Base-by-base conservation (phyloP, 2,113 vertebrate species). In the Aphelocoma coerulescens region DNA sequence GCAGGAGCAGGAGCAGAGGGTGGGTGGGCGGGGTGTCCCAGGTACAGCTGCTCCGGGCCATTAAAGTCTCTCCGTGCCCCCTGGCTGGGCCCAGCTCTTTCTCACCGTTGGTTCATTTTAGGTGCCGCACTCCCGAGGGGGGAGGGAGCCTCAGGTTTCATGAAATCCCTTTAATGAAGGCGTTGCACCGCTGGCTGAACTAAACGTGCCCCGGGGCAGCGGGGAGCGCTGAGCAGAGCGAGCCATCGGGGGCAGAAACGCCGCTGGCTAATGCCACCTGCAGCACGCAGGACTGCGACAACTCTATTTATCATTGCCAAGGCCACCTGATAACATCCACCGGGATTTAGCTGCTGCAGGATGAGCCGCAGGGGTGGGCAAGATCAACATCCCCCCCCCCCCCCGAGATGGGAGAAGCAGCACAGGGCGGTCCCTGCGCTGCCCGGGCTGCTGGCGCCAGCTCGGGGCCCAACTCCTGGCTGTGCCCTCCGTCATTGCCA, bases 401-500 rank as follows among this genome's bases (percentile, higher is more conserved):
- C 20, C 4, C 4, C 44, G 5, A 32, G 22, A 20, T 3, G 55
- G 0, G 6, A 76, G 37, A n/a, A n/a, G 20, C 41, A 23, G 79
- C 57, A 9, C 18, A 14, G 48, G 1, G 68, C 18, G 10, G 10
- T 16, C 20, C 23, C 66, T 14, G 41, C 1, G 28, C 84, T 17
- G 52, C 73, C 37, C 2, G 16, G 7, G 61, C 76, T 30, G 59
- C 12, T 15, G 35, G 10, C 24, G 85, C 58, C 79, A 66, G n/a
- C 63, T 58, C 8, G 1, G 30, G 5, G 16, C 32, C 24, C 21
- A 88, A 13, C 63, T 79, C 52, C 63, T 32, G 69, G 30, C 78
- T 2, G 1, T 23, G 52, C 49, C 63, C 87, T n/a, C 30, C 37
- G 48, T 14, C 20, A 7, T 3, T 13, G n/a, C 7, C 30, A 0